These are phyloP conservation scores for Cephus spinipes DNA, from an alignment of 2,888 invertebrate genomes.

Conservation along the genomic window DNA sequence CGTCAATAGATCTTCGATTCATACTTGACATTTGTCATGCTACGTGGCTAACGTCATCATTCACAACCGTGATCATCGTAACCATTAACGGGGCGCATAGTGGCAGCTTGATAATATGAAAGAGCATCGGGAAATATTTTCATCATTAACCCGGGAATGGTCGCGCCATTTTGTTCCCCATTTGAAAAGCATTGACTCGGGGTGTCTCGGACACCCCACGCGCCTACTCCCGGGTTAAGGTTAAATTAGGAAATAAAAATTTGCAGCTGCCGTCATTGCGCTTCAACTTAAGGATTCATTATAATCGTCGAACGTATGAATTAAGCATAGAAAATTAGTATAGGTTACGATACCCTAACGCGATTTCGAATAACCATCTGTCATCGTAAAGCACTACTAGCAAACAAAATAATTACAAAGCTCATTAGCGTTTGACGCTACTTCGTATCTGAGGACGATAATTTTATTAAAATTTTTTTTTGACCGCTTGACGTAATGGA, in stretches of 20 bases:
- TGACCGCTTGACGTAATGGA: neutral
- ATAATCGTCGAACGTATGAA: neutral
- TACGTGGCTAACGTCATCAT: neutral
- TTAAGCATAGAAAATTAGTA: neutral
- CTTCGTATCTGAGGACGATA: neutral
- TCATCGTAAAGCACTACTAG: neutral
- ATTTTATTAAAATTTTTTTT: neutral
- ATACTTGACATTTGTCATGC: neutral
- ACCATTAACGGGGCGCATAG: neutral
- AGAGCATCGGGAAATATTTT: neutral
- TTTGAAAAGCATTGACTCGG: too few species aligned
- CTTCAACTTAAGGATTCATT: too few species aligned
- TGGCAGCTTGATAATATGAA: neutral
- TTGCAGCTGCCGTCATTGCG: neutral
- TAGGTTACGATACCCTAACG: neutral
- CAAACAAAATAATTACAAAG: neutral
- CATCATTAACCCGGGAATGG: neutral
- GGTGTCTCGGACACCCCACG: too few species aligned
- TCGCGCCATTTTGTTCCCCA: too few species aligned
- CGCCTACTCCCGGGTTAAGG: too few species aligned
- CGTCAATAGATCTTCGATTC: neutral
- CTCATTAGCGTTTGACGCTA: neutral
- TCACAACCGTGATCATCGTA: neutral
- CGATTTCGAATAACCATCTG: neutral
- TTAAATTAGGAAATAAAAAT: neutral